Evolutionary conservation across 2,888 invertebrate species (phyloP).

Genomic region (Myopa testacea): DNA sequence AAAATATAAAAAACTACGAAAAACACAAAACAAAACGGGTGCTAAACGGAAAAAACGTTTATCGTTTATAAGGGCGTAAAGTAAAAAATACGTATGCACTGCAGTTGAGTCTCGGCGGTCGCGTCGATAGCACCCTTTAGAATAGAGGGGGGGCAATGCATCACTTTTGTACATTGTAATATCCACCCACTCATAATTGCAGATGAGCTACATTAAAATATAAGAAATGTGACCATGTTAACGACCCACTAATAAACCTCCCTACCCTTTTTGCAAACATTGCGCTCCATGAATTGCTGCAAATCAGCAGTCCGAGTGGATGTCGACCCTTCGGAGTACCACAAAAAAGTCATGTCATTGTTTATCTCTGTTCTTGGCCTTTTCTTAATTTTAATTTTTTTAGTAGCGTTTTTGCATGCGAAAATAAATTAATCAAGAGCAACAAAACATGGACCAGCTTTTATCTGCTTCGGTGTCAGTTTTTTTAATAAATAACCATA

Average conservation of each 20-base stretch:
- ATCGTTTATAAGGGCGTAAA: not conserved
- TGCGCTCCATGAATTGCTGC: not conserved
- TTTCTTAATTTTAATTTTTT: not conserved
- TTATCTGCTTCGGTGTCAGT: too few relatives aligned
- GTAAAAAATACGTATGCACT: not conserved
- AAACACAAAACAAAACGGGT: too few relatives aligned
- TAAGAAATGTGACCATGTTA: slow-evolving; percentile 5
- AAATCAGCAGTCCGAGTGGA: not conserved
- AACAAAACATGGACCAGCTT: too few relatives aligned
- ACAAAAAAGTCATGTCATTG: slow-evolving; percentile 22
- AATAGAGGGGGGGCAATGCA: not conserved
- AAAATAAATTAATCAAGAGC: too few relatives aligned
- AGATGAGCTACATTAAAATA: not conserved
- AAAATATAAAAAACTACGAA: too few relatives aligned
- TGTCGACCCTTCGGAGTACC: slow-evolving; percentile 1
- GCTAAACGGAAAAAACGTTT: too few relatives aligned
- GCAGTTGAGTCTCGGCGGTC: not conserved
- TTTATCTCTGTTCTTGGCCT: slow-evolving; percentile 21
- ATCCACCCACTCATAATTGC: not conserved
- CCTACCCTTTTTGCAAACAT: not conserved
- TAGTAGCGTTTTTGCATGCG: too few relatives aligned
- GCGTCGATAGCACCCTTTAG: not conserved
- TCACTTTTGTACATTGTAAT: not conserved
- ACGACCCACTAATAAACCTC: slow-evolving; percentile 30
- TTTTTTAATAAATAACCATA: too few relatives aligned